Percentiles rank a stretch among this genome's conserved stretches.
Evolutionary conservation across 1,140 invertebrate species (phyloP).

Genomic region (Achatina immaculata): DNA sequence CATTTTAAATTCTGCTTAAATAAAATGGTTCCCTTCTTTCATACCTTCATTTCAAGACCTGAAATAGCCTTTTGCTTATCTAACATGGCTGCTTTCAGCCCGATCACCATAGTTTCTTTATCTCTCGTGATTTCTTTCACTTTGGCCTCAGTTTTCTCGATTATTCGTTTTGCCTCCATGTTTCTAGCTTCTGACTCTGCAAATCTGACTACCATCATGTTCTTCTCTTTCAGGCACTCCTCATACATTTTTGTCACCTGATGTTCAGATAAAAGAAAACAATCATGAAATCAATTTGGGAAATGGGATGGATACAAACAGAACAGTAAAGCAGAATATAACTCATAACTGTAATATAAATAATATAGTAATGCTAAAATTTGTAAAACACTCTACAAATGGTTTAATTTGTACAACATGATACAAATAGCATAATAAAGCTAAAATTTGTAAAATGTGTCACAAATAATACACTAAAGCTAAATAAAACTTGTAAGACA

Average conservation of each 20-base stretch:
- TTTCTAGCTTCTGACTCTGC: conserved; percentile 86
- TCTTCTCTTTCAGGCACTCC: conserved; percentile 76
- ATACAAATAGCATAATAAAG: too few species aligned
- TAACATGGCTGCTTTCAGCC: conserved; percentile 77
- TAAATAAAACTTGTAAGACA: too few species aligned
- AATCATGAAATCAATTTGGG: background rate
- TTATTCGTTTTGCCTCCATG: conserved; percentile 75
- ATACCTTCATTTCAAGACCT: conserved; percentile 79
- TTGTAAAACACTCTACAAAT: too few species aligned
- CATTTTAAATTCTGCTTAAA: too few species aligned
- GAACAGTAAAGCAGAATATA: too few species aligned
- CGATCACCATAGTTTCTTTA: conserved; percentile 78
- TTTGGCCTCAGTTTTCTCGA: conserved; percentile 77
- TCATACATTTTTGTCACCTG: conserved; percentile 65
- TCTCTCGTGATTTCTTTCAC: conserved; percentile 78
- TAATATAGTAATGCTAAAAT: too few species aligned
- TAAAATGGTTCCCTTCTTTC: too few species aligned
- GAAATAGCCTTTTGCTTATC: conserved; percentile 78
- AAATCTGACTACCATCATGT: conserved; percentile 87
- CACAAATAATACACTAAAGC: too few species aligned
- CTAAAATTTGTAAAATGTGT: too few species aligned
- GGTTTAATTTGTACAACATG: too few species aligned
- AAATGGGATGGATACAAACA: too few species aligned
- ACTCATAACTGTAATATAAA: too few species aligned
- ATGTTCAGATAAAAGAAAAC: background rate